Conservation (phyloP, 2,797 vertebrate species). For the Oryzias dopingdopingensis region DNA sequence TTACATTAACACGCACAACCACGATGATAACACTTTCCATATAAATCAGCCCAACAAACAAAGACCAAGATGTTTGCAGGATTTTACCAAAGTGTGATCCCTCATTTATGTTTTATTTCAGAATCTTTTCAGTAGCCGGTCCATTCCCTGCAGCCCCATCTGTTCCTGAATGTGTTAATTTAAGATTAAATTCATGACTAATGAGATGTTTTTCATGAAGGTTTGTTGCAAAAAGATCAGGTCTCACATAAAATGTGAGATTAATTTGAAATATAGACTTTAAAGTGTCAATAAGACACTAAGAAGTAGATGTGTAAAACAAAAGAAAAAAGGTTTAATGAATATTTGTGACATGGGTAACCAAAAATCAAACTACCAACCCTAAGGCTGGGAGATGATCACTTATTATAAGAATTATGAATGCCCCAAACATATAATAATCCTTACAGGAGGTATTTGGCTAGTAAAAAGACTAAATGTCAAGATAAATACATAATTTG, state of each 20-base stretch:
- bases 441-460: no score
- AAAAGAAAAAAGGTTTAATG: no score
- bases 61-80: not conserved
- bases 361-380: no score
- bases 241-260: not conserved
- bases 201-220: slow-evolving; percentile 5
- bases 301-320: no score
- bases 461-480: no score
- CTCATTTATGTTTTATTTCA: not conserved
- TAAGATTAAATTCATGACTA: slow-evolving; percentile 8
- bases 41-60: not conserved
- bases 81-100: not conserved
- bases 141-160: slow-evolving; percentile 1
- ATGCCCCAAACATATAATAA: no score
- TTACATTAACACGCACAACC: not conserved
- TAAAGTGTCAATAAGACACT: no score
- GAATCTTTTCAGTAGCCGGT: not conserved
- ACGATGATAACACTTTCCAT: not conserved
- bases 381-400: no score
- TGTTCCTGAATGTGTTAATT: slow-evolving; percentile 27
- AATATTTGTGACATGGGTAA: no score
- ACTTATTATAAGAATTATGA: no score
- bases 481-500: no score
- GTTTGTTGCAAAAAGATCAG: not conserved
- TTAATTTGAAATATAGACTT: no score